A percentile compares a stretch with the other conserved stretches of the same genome.
These are phyloP conservation scores for Eidolon helvum DNA, from an alignment of 2,113 vertebrate species.

Conservation along the genomic window DNA sequence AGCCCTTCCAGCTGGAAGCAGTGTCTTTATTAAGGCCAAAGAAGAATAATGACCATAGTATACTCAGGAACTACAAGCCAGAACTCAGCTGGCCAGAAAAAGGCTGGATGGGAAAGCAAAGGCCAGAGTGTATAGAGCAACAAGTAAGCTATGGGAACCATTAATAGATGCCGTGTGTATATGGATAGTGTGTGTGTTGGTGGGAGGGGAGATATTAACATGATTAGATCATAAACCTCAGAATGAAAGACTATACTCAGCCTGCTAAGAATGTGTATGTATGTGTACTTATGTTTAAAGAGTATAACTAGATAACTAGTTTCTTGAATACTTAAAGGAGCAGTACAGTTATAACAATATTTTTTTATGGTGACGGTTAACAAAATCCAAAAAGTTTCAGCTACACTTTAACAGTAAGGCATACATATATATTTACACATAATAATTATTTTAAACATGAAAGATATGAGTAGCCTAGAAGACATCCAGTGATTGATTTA, in stretches of 20 bases:
- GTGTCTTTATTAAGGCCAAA: background rate
- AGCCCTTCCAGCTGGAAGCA: background rate
- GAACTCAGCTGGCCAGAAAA: background rate
- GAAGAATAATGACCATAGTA: background rate
- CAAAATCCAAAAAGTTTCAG: too few relatives aligned
- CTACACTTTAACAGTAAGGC: too few relatives aligned
- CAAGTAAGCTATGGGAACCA: background rate
- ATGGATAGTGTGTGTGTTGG: background rate
- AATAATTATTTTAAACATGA: constrained; percentile 21
- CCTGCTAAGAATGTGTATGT: background rate
- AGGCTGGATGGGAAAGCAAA: background rate
- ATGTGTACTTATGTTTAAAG: background rate
- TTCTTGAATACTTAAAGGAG: background rate
- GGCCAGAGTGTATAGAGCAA: background rate
- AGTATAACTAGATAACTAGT: background rate
- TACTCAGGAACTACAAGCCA: background rate
- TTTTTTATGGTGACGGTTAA: too few relatives aligned
- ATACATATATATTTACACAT: too few relatives aligned
- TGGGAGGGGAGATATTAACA: background rate
- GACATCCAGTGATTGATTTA: background rate
- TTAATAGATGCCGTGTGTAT: background rate
- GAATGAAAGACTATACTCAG: background rate
- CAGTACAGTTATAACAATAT: background rate
- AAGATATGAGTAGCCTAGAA: background rate
- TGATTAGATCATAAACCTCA: background rate